Base-by-base conservation (phyloP, 2,888 invertebrate genomes). In the Drosophila leonis region DNA sequence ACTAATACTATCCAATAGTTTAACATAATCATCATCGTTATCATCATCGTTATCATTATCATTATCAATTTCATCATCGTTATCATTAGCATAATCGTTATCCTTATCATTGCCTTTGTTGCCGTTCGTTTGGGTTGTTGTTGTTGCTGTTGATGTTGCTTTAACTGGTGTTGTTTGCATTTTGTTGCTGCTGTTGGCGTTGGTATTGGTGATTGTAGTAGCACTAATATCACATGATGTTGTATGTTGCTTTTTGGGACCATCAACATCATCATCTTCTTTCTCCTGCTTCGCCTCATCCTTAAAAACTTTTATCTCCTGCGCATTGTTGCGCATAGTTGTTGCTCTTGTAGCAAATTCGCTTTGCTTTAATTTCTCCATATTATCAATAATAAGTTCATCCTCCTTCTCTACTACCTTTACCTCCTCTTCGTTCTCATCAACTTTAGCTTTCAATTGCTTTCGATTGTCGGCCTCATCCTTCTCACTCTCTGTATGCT, bases 1-100 rank as follows among this genome's bases (percentile, higher is more conserved):
- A 88, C 90, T 92, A 91, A 93, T 92, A 92, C 92, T 93, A 90
- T 91, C 91, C 88, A 93, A 91, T 84, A 91, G 83, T 83, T 90
- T 89, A 80, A 83, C 82, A 90, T 72, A 41, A 67, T 70, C 57
- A 42, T 76, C 65, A 61, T 76, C 56, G 33, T 65, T 24, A 63
- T 69, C 51, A 56, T 69, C 37, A 10, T 61, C 61, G 37, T 66
- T 54, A 54, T 62, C 82, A 88, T 71, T 41, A 62, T 69, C 56
- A 39, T 68, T 41, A 52, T 76, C 65, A 49, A 31, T 54, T 55
- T 73, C 51, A 41, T 65, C 24, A 65, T 69, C 60, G 62, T 68
- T 44, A 55, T 76, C 64, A 49, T 49, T 49, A 49, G 49, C 64
- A 56, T 72, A 59, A 75, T 77, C 68, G 49, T 78, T 65, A 79